Evolutionary conservation across 2,797 vertebrate species (phyloP), one percentile per base, ranked within the genome.

Genomic region (Pterois miles): DNA sequence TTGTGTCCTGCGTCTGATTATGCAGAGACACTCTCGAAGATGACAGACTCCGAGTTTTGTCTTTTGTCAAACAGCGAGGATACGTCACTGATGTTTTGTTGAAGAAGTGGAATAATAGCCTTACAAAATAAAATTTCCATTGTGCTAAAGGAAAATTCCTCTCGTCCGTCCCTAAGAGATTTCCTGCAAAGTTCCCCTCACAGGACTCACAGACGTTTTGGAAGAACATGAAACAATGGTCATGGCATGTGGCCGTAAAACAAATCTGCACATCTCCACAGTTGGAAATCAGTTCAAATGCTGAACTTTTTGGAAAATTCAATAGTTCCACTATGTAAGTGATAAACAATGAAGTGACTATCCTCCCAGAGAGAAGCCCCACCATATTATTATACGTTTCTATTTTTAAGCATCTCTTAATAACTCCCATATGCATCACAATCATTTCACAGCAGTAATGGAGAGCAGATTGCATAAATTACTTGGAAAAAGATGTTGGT

Each of bases 391-490:
- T 79, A 84, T 60, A 69, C 20, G 23, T 81, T 87, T 88, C 81
- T 88, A 81, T 90, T 90, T 91, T 79, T 69, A 83, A 81, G 29
- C 63, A 62, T 59, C 68, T 76, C 56, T 67, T 84, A 91, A 91
- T 87, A 67, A 89, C 75, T 91, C 76, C 87, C 88, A 89, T 78
- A 63, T 91, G 88, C 65, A 86, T 88, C 74, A 75, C 71, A 86
- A 77, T 82, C 1, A 71, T 78, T 80, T 81, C 22, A 66, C 76
- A 84, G 76, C 81, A 83, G 75, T 65, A 71, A 16, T 40, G 57
- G 72, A 66, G 36, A 83, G 38, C 59, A 59, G 31, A 70, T 71
- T 72, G 38, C 48, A 53, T 65, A 77, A 86, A 83, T 72, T 29
- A 59, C 31, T 75, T 66, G 83, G 78, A 85, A 86, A 81, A 80